These are phyloP conservation scores for Spodoptera exigua DNA, from an alignment of 2,888 invertebrate genomes.

Conservation along the genomic window DNA sequence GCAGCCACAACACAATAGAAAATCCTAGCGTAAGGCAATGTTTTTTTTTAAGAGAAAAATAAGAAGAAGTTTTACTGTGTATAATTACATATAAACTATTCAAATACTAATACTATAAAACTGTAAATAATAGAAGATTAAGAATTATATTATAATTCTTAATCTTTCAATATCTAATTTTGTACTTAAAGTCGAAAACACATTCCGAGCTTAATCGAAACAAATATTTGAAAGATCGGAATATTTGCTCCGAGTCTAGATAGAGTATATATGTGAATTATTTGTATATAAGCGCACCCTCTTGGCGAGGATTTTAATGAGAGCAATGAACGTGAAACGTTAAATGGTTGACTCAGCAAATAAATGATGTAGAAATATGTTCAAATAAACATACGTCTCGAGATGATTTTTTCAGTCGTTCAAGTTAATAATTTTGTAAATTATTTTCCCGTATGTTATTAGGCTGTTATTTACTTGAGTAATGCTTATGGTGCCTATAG, in stretches of 20 bases:
- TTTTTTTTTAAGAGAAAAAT: no score
- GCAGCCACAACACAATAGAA: no score
- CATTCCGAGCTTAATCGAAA: not conserved
- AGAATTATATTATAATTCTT: no score
- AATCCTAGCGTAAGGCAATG: no score
- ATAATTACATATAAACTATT: no score
- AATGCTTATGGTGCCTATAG: not conserved
- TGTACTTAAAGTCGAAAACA: not conserved
- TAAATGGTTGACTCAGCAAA: constrained; percentile 16
- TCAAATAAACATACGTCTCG: constrained; percentile 5
- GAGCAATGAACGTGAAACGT: constrained; percentile 16
- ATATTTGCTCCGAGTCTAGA: constrained; percentile 4
- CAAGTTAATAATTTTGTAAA: not conserved
- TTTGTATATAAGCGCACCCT: constrained; percentile 2
- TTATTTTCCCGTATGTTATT: no score
- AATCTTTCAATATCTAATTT: not conserved
- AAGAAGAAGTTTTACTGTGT: no score
- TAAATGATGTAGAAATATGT: constrained; percentile 14
- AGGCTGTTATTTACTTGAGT: constrained; percentile 9
- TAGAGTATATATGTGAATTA: constrained; percentile 2
- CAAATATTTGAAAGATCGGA: constrained; percentile 2
- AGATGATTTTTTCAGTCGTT: not conserved
- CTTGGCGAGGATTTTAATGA: not conserved
- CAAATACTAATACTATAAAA: no score
- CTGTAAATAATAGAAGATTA: no score